Evolutionary conservation across 2,888 invertebrate species (phyloP), one percentile per base, ranked within the genome.

Genomic region (Lottia gigantea): DNA sequence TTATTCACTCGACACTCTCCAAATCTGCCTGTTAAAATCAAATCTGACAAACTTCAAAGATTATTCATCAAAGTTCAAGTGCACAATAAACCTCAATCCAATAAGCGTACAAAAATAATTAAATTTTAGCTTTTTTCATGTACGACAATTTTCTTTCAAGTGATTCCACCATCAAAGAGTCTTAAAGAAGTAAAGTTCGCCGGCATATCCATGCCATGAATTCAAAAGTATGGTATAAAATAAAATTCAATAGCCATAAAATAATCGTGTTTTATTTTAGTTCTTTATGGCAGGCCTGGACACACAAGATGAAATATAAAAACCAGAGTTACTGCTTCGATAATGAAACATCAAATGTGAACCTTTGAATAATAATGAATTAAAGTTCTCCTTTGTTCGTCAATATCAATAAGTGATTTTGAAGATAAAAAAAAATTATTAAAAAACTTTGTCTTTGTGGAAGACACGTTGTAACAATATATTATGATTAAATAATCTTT

Each of bases 311-410:
- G 55, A 55, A 55, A 55, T 19, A 14, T 55, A 11, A 2, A 55
- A 55, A 55, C 23, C n/a, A 23, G 23, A 55, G 55, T 55, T 55
- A 40, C 40, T 8, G 40, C 40, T 40, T 40, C 40, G 40, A 40
- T 40, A 40, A 55, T 55, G 49, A 55, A 55, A 55, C 49, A 55
- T 55, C 49, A 8, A 55, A 55, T 55, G 49, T 55, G 49, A 55
- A 19, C 55, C 55, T 55, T 55, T 55, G 55, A 55, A 55, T 55
- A 55, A 55, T 55, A 55, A 55, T 55, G 55, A 55, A 55, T 55
- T 55, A 55, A 55, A 55, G 23, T 55, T 55, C 55, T 55, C 12
- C 55, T 55, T 55, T 19, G 55, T 19, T 55, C 19, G 23, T 12
- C 23, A 2, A 55, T 55, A 55, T 55, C 19, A 55, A 16, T 55